Evolutionary conservation across 92 coral and sea anemone species (phyloP).

Genomic region (Umimayanthus kanabou): DNA sequence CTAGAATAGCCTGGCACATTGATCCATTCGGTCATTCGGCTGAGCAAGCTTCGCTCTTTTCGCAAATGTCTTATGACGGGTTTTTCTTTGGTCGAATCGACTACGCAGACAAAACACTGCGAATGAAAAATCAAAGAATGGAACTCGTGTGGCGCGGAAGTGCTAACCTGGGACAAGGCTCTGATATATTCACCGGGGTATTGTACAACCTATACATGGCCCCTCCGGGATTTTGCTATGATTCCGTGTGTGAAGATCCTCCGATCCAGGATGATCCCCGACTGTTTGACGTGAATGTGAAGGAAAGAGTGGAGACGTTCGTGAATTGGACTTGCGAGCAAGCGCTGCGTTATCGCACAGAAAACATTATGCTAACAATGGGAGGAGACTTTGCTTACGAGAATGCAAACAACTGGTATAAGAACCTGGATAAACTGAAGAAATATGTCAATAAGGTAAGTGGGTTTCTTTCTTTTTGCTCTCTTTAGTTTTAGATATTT

Average conservation of each 20-base stretch:
- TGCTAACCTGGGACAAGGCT: constrained; percentile 67
- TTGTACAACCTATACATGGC: constrained; percentile 77
- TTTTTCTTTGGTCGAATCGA: constrained; percentile 92
- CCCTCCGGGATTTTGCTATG: constrained; percentile 87
- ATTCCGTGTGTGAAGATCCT: constrained; percentile 70
- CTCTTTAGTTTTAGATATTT: not conserved
- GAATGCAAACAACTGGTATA: constrained; percentile 86
- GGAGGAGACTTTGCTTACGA: constrained; percentile 91
- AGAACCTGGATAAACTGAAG: constrained; percentile 87
- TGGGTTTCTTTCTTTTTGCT: not conserved
- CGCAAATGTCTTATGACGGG: constrained; percentile 98
- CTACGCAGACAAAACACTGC: constrained; percentile 68
- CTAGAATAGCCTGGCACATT: constrained; percentile 92
- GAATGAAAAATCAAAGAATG: constrained; percentile 77
- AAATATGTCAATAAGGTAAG: constrained; percentile 77
- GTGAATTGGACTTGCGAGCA: constrained; percentile 24
- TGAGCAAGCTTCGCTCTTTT: constrained; percentile 92
- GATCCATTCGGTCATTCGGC: constrained; percentile 99
- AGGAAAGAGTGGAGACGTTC: constrained; percentile 70
- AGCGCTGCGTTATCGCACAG: constrained; percentile 6
- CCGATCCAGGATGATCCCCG: constrained; percentile 86
- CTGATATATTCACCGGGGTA: constrained; percentile 90
- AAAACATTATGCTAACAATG: constrained; percentile 74
- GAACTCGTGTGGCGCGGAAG: constrained; percentile 97
- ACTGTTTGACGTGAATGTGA: constrained; percentile 68